A percentile compares a stretch with the other conserved stretches of the same genome.
Conservation (phyloP, 2,113 vertebrate species). For the Zapus hudsonius region DNA sequence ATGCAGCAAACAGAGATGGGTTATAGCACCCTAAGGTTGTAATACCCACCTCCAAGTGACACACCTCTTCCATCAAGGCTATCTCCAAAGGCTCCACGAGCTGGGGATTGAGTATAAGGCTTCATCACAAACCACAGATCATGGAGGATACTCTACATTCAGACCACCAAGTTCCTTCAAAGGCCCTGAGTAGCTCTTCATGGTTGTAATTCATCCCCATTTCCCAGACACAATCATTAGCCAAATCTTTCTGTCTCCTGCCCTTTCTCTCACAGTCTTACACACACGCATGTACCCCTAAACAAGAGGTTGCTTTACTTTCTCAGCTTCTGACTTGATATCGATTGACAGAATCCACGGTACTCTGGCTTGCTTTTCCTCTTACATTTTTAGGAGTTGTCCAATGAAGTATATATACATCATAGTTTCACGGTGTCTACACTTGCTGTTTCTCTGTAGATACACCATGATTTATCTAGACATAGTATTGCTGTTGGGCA, state of each 20-base stretch:
- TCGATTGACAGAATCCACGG: accelerated
- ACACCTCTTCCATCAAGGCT: too few species aligned
- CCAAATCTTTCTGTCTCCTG: background rate
- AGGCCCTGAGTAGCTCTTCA: accelerated
- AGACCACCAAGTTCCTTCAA: too few species aligned
- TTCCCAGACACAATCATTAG: background rate
- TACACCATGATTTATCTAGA: accelerated
- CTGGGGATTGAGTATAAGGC: background rate
- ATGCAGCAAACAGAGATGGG: too few species aligned
- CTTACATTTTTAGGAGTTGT: accelerated
- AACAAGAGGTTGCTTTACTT: background rate
- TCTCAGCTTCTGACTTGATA: background rate
- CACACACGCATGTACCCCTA: too few species aligned
- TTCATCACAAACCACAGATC: too few species aligned
- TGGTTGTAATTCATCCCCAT: too few species aligned
- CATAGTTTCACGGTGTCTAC: accelerated
- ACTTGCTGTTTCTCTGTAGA: background rate
- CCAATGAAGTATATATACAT: accelerated
- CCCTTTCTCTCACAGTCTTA: background rate
- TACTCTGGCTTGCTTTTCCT: background rate
- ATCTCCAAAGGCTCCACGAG: too few species aligned
- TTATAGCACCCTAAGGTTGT: too few species aligned
- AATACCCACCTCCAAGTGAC: too few species aligned
- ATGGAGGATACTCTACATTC: too few species aligned
- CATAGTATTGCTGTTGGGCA: accelerated